Base-by-base conservation (phyloP, 2,797 vertebrate species). In the Spinus pinus region DNA sequence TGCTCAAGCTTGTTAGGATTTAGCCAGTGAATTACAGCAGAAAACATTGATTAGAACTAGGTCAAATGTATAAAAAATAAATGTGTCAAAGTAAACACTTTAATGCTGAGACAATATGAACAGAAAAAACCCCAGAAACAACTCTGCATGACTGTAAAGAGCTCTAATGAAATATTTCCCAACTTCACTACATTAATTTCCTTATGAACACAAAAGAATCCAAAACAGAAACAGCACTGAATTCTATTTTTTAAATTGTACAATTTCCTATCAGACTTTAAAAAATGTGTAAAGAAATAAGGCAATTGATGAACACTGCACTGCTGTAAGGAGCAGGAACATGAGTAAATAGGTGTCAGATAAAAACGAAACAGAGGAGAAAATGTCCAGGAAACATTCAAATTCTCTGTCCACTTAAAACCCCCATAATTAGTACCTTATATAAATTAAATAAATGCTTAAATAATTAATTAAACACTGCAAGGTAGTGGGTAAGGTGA, bases 41-140 rank as follows among this genome's bases (percentile, higher is more conserved):
- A 87, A 95, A 93, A 80, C 67, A 80, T 78, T 72, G 65, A 95
- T 80, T 91, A 93, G 85, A 97, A 97, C 69, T 96, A 96, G 96
- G 97, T 97, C 97, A 97, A 96, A 97, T 25, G 9, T 57, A 86
- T 82, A 94, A 96, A 96, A 97, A 96, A 94, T 75, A 95, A 94
- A 90, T 42, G 62, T 56, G 60, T 87, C 70, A 46, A 90, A 28
- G 17, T 85, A 84, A 95, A 88, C 77, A 58, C 56, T 95, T 74
- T 51, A 86, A 74, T 78, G 79, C 89, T 73, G 66, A 94, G 88
- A 93, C 72, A 95, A 81, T 50, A 39, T 46, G 91, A 92, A 86
- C 20, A 53, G n/a, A 30, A 90, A 79, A 79, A 60, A 44, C 0
- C 46, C 60, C 44, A 72, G 86, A 64, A 70, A 60, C 72, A 88